Evolutionary conservation across 2,113 vertebrate genomes (phyloP), one percentile per base, ranked within the genome.

Genomic region (Corythoichthys haematopterus): DNA sequence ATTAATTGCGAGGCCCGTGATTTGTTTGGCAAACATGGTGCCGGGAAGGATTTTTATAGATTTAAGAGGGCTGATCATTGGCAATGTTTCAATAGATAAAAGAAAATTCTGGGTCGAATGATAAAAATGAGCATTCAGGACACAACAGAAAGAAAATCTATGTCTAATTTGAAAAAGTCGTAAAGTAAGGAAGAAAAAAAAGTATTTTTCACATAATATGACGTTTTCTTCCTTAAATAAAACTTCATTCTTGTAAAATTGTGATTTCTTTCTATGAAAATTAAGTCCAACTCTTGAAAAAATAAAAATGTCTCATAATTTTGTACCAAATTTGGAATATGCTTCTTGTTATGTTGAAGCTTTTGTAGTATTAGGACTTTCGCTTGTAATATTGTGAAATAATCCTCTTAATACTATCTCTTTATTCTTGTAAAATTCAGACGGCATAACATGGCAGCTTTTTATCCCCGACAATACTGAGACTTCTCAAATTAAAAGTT

Each of bases 1-100:
- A 88, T 85, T 85, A 80, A 87, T 78, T 84, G 70, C 77, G 37
- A 66, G 78, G 65, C 69, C 74, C 65, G 16, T 72, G 73, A 65
- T 85, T 73, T 62, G 60, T 62, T 62, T 62, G 60, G 20, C 20
- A 8, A 46, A 46, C 28, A 43, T 38, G 4, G 38, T 14, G 38
- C 10, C 11, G 66, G 65, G 68, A 61, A 63, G 56, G 66, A 48
- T 71, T 74, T 65, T 36, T 3, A 12, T 70, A 43, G 40, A 43
- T 43, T 43, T 71, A 2, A 4, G 14, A 67, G 15, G 15, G 20
- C 8, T 51, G 48, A 59, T 55, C 35, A 9, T 36, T 35, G 47
- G n/a, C 33, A 9, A 57, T 69, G 59, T 7, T 73, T 52, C 52
- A 58, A n/a, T 40, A 58, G 47, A 52, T 8, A 40, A 20, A 71